These are phyloP conservation scores for Omphaloscelis lunosa DNA, from an alignment of 2,888 invertebrate species.

Conservation along the genomic window DNA sequence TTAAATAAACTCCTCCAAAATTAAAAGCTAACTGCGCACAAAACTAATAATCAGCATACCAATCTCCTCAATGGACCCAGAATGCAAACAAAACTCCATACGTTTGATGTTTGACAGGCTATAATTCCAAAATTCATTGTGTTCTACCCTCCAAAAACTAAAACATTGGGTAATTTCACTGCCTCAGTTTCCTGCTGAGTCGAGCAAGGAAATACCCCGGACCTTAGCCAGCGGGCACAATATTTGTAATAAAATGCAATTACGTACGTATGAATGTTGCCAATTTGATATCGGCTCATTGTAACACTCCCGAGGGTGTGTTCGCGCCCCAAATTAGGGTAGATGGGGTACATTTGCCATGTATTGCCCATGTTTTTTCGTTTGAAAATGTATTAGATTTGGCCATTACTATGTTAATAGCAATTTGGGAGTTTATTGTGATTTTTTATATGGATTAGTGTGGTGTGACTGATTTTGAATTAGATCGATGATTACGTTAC, in stretches of 20 bases:
- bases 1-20: background rate
- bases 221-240: constrained; percentile 66
- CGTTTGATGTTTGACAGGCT: constrained; percentile 55
- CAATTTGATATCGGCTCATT: constrained; percentile 82
- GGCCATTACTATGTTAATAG: constrained; percentile 58
- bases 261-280: constrained; percentile 83
- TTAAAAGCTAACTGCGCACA: background rate
- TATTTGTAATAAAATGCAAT: constrained; percentile 75
- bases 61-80: constrained; percentile 34
- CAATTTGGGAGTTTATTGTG: constrained; percentile 45
- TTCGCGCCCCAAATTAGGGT: constrained; percentile 71
- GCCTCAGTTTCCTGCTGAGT: constrained; percentile 53
- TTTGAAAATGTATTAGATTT: constrained; percentile 55
- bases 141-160: constrained; percentile 51
- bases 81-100: constrained; percentile 35
- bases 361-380: constrained; percentile 61
- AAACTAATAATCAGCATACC: constrained; percentile 6
- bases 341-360: constrained; percentile 54
- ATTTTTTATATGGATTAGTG: constrained; percentile 38
- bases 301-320: constrained; percentile 72
- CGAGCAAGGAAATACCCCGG: constrained; percentile 44
- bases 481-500: constrained; percentile 25
- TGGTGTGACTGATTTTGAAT: constrained; percentile 56
- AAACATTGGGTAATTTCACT: constrained; percentile 52
- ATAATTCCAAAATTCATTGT: constrained; percentile 61